Base-by-base conservation (phyloP, 2,113 vertebrate species). In the Muntiacus reevesi region DNA sequence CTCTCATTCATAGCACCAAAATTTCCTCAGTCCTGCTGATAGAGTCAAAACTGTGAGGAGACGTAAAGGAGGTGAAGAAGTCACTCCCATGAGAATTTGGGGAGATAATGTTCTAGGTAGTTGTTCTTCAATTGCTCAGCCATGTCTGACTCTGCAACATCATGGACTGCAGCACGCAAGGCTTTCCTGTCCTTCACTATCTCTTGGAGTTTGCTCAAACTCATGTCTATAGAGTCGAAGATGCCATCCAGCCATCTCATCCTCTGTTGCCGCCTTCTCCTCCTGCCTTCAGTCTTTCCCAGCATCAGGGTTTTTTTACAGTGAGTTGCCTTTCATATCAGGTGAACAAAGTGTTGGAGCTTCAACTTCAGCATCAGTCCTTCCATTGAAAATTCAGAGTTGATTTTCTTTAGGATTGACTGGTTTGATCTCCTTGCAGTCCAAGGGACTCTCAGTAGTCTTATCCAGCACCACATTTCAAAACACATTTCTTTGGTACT, bases 161-260 rank as follows among this genome's bases (percentile, higher is more conserved):
- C n/a, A 2, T 13, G n/a, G 23, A 74, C 19, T 6, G n/a, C 21
- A 74, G 67, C 36, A 40, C 0, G 0, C 36, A 74, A 40, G 67
- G 36, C 36, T 74, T 74, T 40, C 67, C n/a, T 25, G 5, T 74
- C n/a, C 21, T 40, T 74, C n/a, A 40, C 36, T 74, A 6, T 74
- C 67, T 74, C 67, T 36, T 71, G 67, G 36, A 25, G 67, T 74
- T 74, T 40, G 67, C 67, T 40, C 67, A 40, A 12, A 40, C 36
- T 40, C 67, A 40, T 74, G 10, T 74, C 36, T 74, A 3, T 40
- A 40, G n/a, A 40, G n/a, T 71, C 10, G 1, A 40, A 40, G 67
- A 23, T 71, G n/a, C n/a, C n/a, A 71, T 71, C 67, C n/a, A 71
- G 67, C 19, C 19, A 3, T 12, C n/a, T 71, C 67, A 71, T 71